Evolutionary conservation across 2,113 vertebrate species (phyloP), one percentile per base, ranked within the genome.

Genomic region (Noctilio leporinus): DNA sequence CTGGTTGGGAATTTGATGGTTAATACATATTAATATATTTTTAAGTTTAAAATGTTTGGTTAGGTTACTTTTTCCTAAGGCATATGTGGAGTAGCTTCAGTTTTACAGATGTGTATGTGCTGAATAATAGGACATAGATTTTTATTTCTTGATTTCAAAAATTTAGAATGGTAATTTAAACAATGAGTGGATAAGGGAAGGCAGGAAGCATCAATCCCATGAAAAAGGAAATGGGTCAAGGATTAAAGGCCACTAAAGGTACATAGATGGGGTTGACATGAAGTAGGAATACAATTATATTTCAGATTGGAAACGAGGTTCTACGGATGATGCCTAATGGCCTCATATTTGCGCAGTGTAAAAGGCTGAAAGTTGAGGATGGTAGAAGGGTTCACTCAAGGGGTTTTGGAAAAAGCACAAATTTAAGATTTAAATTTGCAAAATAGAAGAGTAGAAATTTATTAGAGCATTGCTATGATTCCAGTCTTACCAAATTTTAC

Each of bases 1-100:
- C 89, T 87, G 78, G 24, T 47, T 84, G 49, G 9, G 62, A 95
- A 75, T 96, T 96, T 95, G 35, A 85, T 95, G 51, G 73, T 51
- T 67, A 73, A 6, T 95, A 67, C 22, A 89, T 30, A 64, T 53
- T 94, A 33, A 64, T 59, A 65, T 28, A 65, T 84, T 92, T 12
- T 77, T 93, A 92, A 86, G 51, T 69, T 83, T 89, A 45, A 82
- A 62, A n/a, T 91, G 73, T 91, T 87, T 89, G 6, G 28, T 30
- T 91, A 57, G 35, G 35, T 65, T 84, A 62, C 4, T 87, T 94
- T 95, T 90, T 84, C 85, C 28, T 93, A 22, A 55, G 38, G 51
- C 89, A 51, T 47, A 81, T 78, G 14, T 69, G 9, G 30, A 4
- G 16, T 86, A 86, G 45, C 89, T 92, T 86, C 22, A 90, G 4